These are phyloP conservation scores for Kryptopterus vitreolus DNA, from an alignment of 2,797 vertebrate genomes.

Conservation along the genomic window DNA sequence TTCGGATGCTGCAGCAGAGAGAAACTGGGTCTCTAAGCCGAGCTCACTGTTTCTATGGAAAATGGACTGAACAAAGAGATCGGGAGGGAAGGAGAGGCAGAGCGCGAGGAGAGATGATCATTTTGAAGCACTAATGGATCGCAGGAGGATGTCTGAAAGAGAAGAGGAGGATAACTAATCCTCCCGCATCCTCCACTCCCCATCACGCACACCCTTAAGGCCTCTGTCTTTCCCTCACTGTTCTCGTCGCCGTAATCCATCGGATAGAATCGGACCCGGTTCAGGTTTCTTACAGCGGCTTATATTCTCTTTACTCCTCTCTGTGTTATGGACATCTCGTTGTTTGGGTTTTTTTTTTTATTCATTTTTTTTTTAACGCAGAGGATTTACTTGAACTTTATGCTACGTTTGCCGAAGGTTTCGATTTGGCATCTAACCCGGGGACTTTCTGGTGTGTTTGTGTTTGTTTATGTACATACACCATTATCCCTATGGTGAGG, in stretches of 20 bases:
- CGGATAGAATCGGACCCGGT: neutral
- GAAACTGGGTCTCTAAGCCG: neutral
- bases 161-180: neutral
- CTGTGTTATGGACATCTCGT: neutral
- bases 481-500: neutral
- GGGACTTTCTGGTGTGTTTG: slow-evolving; percentile 2
- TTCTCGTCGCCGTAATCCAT: neutral
- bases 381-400: neutral
- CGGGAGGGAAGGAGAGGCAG: slow-evolving; percentile 1
- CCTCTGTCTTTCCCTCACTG: slow-evolving; percentile 8
- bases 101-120: slow-evolving; percentile 44
- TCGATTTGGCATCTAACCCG: neutral
- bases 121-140: slow-evolving; percentile 27
- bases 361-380: neutral
- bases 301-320: neutral
- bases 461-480: too few relatives aligned
- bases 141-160: slow-evolving; percentile 25
- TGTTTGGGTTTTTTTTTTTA: too few relatives aligned
- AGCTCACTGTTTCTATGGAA: slow-evolving; percentile 27
- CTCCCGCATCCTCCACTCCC: slow-evolving; percentile 32
- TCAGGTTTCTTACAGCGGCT: neutral
- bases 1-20: slow-evolving; percentile 62
- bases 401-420: neutral
- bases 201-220: neutral
- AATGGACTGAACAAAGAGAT: slow-evolving; percentile 48